Percentiles rank a stretch among this genome's conserved stretches.
Evolutionary conservation across 2,888 invertebrate genomes (phyloP).

Genomic region (Glyphotaelius pellucidus): DNA sequence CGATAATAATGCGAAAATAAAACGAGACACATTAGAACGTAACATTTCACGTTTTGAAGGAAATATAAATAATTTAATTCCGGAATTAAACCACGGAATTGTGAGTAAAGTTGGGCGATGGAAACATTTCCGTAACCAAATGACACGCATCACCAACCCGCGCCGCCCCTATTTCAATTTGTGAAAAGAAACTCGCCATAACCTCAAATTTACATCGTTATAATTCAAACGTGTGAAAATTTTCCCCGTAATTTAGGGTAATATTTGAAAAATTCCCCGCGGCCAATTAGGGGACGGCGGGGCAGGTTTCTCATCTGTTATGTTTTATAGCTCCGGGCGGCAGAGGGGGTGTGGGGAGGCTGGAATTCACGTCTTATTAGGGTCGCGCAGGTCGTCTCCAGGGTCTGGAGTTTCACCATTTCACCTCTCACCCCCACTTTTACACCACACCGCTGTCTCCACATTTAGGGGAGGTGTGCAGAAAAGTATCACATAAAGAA

Average conservation of each 20-base stretch:
- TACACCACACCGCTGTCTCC: neutral
- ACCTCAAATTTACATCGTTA: conserved; percentile 16
- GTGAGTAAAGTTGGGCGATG: neutral
- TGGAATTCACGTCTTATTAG: neutral
- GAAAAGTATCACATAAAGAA: neutral
- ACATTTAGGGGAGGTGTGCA: neutral
- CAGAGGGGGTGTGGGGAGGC: neutral
- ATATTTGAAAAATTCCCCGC: conserved; percentile 31
- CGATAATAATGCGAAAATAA: neutral
- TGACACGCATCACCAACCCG: neutral
- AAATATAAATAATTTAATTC: neutral
- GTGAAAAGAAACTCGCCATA: neutral
- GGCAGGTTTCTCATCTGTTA: conserved; percentile 11
- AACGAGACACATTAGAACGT: neutral
- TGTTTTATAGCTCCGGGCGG: conserved; percentile 4
- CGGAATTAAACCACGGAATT: neutral
- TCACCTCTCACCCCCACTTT: neutral
- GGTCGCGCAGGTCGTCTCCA: neutral
- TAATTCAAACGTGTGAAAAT: conserved; percentile 11
- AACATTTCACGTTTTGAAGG: neutral
- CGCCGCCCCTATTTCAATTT: neutral
- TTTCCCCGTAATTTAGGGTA: conserved; percentile 12
- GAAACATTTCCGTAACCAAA: conserved; percentile 2
- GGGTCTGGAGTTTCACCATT: neutral
- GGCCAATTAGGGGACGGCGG: conserved; percentile 11